Evolutionary conservation across 2,797 vertebrate genomes (phyloP).

Genomic region (Protonibea diacanthus): DNA sequence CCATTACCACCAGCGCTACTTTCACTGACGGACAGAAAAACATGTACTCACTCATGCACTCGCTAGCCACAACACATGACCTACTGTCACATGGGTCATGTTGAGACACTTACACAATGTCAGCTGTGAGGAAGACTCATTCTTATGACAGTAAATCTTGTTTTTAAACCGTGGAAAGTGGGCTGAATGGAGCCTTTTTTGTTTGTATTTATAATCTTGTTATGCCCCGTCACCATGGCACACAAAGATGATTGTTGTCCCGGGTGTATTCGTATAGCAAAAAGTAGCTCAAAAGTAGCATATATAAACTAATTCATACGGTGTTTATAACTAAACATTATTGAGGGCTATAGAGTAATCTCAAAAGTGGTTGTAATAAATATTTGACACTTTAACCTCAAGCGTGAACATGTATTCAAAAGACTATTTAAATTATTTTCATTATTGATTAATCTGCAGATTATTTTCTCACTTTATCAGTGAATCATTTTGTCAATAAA

Average conservation of each 20-base stretch:
- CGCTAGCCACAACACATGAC: constrained; percentile 43
- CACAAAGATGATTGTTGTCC: constrained; percentile 20
- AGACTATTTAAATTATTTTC: not conserved
- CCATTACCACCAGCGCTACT: constrained; percentile 61
- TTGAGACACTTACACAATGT: constrained; percentile 54
- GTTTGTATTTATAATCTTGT: constrained; percentile 19
- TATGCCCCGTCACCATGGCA: not conserved
- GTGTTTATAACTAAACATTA: not conserved
- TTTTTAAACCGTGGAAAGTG: constrained; percentile 53
- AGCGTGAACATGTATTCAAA: not conserved
- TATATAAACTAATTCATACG: not conserved
- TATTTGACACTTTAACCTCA: too few species aligned
- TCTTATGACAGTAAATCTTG: constrained; percentile 48
- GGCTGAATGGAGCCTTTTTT: constrained; percentile 38
- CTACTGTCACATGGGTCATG: constrained; percentile 58
- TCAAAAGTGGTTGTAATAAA: not conserved
- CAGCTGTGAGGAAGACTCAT: constrained; percentile 41
- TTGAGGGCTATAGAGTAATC: not conserved
- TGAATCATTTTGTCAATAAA: not conserved
- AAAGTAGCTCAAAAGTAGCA: not conserved
- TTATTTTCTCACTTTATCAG: not conserved
- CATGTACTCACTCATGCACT: constrained; percentile 5
- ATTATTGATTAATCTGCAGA: not conserved
- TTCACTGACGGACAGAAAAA: constrained; percentile 49
- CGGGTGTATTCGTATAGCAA: not conserved